Evolutionary conservation across 2,113 vertebrate genomes (phyloP).

Genomic region (Elachura formosa): DNA sequence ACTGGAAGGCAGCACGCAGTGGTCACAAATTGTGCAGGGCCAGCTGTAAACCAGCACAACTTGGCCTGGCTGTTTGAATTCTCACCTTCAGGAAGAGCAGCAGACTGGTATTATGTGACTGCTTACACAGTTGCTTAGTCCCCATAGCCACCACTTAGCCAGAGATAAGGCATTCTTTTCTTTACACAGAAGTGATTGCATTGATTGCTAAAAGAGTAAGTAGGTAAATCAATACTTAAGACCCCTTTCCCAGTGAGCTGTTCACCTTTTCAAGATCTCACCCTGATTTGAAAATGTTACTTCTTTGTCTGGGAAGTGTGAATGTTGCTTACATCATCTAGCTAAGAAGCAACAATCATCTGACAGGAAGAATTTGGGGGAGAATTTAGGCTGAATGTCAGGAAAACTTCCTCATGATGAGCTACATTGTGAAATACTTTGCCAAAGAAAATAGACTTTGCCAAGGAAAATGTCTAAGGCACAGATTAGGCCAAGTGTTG

Average conservation of each 20-base stretch:
- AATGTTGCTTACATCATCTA: neutral
- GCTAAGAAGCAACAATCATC: neutral
- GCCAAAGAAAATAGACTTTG: conserved; percentile 14
- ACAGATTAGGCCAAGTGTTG: neutral
- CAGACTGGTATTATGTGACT: neutral
- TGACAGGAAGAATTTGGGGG: conserved; percentile 15
- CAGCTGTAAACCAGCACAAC: neutral
- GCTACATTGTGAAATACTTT: neutral
- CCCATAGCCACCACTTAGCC: neutral
- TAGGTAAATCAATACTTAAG: neutral
- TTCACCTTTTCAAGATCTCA: neutral
- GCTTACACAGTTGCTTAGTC: neutral
- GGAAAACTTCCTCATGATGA: neutral
- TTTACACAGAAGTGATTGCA: neutral
- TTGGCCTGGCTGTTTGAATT: neutral
- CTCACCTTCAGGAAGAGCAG: neutral
- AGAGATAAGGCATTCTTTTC: neutral
- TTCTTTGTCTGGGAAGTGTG: neutral
- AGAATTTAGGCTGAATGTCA: conserved; percentile 1
- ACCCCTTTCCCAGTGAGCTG: neutral
- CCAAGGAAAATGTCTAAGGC: neutral
- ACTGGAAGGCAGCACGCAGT: neutral
- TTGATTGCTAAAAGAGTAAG: neutral
- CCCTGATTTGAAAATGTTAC: neutral
- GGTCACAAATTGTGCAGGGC: neutral